Conservation (phyloP, 2,113 vertebrate genomes). For the Cardinalis cardinalis region DNA sequence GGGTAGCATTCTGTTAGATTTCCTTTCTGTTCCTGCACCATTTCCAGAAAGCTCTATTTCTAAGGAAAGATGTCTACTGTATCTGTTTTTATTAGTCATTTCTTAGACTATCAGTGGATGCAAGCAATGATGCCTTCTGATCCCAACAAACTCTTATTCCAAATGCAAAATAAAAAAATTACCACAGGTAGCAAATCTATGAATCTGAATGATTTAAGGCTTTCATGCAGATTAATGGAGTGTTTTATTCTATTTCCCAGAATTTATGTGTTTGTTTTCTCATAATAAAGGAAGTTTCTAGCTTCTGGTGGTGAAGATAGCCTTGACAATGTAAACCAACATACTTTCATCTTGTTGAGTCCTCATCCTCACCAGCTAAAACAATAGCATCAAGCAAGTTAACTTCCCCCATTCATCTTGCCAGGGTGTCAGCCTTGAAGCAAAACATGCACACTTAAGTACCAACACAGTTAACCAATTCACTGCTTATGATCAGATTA, state of each 20-base stretch:
- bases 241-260: conserved; percentile 55
- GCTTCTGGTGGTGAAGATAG: conserved; percentile 69
- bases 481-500: conserved; percentile 19
- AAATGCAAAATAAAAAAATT: not conserved
- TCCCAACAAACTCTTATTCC: not conserved
- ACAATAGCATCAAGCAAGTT: conserved; percentile 65
- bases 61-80: not conserved
- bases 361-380: conserved; percentile 60
- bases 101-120: not conserved
- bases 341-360: conserved; percentile 57
- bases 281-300: conserved; percentile 67
- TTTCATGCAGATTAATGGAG: conserved; percentile 44
- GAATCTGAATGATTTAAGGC: conserved; percentile 35
- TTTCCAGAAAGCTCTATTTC: not conserved
- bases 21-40: not conserved
- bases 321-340: conserved; percentile 66
- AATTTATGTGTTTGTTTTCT: conserved; percentile 65
- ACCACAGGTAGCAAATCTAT: not conserved
- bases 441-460: conserved; percentile 42
- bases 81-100: not conserved
- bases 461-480: conserved; percentile 53
- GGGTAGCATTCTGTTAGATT: not conserved
- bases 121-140: not conserved
- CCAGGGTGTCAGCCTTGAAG: conserved; percentile 47
- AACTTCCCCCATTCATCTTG: conserved; percentile 67